phyloP scores from a whole-genome alignment of 2,888 invertebrate species.

The Ommatoiulus sabulosus region DNA sequence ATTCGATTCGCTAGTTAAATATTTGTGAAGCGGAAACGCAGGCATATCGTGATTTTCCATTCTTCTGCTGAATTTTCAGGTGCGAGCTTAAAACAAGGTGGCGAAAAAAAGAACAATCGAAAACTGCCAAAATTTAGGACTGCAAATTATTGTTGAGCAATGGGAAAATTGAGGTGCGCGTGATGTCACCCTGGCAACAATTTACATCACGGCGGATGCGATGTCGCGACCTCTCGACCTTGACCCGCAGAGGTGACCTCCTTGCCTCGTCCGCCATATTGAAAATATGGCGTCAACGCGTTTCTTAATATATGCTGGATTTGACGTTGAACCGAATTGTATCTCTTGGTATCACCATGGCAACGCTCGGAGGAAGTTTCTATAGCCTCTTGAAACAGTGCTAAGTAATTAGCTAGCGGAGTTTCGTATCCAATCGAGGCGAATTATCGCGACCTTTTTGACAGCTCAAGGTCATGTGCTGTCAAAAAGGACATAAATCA shows the following conservation, averaged over 20 bases:
- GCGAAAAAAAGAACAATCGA: background rate
- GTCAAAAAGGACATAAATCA: too few species aligned
- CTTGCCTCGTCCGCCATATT: too few species aligned
- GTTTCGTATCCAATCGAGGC: too few species aligned
- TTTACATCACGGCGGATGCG: too few species aligned
- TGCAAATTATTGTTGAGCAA: background rate
- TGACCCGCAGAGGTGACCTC: too few species aligned
- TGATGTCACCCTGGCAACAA: background rate
- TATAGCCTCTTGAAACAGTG: too few species aligned
- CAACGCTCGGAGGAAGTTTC: too few species aligned
- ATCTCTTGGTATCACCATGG: background rate
- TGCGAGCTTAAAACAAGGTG: slow-evolving; percentile 1
- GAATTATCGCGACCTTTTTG: too few species aligned
- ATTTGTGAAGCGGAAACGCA: background rate
- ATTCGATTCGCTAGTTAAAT: background rate
- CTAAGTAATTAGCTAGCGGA: too few species aligned
- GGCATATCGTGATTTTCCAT: background rate
- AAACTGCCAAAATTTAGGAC: background rate
- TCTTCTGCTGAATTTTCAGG: background rate
- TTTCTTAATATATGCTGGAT: too few species aligned
- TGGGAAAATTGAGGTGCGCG: background rate
- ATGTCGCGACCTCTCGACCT: background rate
- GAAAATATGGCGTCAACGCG: too few species aligned
- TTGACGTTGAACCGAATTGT: background rate
- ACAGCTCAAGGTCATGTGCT: too few species aligned